phyloP scores from a whole-genome alignment of 64 coral and sea anemone genomes.

The Montipora efflorescens region DNA sequence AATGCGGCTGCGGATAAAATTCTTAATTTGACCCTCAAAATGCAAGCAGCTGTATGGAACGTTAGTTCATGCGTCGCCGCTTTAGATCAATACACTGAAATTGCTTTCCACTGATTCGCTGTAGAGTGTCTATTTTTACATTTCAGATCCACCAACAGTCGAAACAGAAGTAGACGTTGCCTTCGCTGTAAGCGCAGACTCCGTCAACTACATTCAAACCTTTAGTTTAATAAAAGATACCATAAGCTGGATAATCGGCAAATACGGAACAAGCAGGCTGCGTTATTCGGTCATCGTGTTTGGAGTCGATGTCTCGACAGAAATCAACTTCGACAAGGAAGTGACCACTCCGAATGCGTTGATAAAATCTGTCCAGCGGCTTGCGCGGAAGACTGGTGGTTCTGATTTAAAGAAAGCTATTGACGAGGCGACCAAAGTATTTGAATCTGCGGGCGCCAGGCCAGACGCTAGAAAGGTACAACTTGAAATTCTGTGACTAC shows the following conservation, averaged over 20 bases:
- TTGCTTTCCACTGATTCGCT: background rate
- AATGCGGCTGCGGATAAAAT: no score
- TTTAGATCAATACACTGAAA: no score
- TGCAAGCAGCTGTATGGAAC: no score
- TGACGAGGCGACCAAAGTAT: slow-evolving; percentile 38
- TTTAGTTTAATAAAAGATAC: slow-evolving; percentile 80
- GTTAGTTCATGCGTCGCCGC: no score
- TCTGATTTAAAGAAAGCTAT: slow-evolving; percentile 69
- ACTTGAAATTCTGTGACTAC: background rate
- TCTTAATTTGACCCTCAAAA: no score
- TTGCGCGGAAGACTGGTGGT: slow-evolving; percentile 2
- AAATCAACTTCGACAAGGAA: slow-evolving; percentile 53
- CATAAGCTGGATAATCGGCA: slow-evolving; percentile 64
- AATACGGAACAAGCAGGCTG: slow-evolving; percentile 75
- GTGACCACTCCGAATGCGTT: slow-evolving; percentile 52
- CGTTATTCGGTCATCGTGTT: slow-evolving; percentile 75
- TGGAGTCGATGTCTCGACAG: slow-evolving; percentile 45
- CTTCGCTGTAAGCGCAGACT: slow-evolving; percentile 78
- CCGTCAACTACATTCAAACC: slow-evolving; percentile 48
- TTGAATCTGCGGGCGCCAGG: slow-evolving; percentile 36
- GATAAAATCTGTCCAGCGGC: slow-evolving; percentile 30
- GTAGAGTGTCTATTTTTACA: background rate
- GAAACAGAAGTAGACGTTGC: slow-evolving; percentile 71
- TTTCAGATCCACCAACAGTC: slow-evolving; percentile 33
- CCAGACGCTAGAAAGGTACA: slow-evolving; percentile 54